Conservation (phyloP, 2,113 vertebrate genomes). For the Lasiurus borealis region DNA sequence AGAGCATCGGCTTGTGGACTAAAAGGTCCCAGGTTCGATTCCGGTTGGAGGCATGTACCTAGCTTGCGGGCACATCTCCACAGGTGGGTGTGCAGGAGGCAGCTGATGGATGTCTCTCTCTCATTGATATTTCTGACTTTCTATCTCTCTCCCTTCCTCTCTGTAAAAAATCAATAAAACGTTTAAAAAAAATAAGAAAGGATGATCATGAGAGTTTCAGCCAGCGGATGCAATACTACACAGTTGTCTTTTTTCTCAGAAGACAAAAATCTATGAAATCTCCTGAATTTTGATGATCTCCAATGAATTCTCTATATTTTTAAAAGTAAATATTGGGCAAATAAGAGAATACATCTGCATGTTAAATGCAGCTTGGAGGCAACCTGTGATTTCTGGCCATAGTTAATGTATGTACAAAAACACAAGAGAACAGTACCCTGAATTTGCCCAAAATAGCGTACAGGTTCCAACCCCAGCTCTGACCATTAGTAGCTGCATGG, state of each 20-base stretch:
- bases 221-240: background rate
- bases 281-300: background rate
- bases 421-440: background rate
- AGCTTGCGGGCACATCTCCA: too few species aligned
- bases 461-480: background rate
- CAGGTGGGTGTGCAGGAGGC: too few species aligned
- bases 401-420: background rate
- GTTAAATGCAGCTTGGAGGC: background rate
- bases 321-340: background rate
- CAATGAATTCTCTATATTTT: background rate
- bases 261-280: background rate
- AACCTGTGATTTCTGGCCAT: background rate
- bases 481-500: accelerated
- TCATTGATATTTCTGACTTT: too few species aligned
- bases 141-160: too few species aligned
- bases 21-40: too few species aligned
- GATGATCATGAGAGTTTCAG: background rate
- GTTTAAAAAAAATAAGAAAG: too few species aligned
- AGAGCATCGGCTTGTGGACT: too few species aligned
- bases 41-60: too few species aligned
- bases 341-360: background rate
- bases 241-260: background rate
- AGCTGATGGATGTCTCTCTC: too few species aligned
- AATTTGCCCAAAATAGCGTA: background rate
- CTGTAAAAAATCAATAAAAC: too few species aligned